Conservation (phyloP, 2,888 invertebrate genomes). For the Tetheella fluctuosa region DNA sequence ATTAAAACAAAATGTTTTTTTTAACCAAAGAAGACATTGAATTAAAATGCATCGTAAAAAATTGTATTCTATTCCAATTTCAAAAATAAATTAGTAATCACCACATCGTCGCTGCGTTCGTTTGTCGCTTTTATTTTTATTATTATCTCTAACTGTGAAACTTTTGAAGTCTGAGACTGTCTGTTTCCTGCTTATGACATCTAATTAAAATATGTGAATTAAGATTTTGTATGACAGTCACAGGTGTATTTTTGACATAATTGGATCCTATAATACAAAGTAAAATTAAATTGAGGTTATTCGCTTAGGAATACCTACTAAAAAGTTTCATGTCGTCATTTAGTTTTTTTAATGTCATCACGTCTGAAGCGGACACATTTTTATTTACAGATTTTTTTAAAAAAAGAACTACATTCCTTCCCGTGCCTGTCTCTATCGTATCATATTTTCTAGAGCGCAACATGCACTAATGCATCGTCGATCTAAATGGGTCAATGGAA, state of each 20-base stretch:
- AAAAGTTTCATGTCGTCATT: too few relatives aligned
- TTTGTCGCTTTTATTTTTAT: neutral
- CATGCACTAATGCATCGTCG: conserved; percentile 24
- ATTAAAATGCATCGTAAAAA: neutral
- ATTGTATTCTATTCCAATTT: conserved; percentile 1
- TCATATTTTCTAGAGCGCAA: conserved; percentile 11
- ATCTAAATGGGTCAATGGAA: conserved; percentile 58
- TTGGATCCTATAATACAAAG: neutral
- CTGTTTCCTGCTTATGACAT: conserved; percentile 14
- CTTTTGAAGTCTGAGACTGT: neutral
- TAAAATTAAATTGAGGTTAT: neutral
- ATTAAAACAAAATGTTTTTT: neutral
- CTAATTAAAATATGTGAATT: conserved; percentile 21
- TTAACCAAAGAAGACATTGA: too few relatives aligned
- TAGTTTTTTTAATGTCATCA: too few relatives aligned
- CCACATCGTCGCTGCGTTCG: neutral
- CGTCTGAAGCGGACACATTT: too few relatives aligned
- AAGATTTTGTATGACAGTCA: conserved; percentile 23
- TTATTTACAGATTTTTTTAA: too few relatives aligned
- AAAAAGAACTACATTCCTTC: neutral
- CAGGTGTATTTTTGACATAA: conserved; percentile 14
- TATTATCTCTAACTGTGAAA: neutral
- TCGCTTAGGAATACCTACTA: neutral
- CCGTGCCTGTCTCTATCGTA: neutral
- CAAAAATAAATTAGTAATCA: neutral